phyloP scores from a whole-genome alignment of 2,888 invertebrate species.

The Parnassius apollo region DNA sequence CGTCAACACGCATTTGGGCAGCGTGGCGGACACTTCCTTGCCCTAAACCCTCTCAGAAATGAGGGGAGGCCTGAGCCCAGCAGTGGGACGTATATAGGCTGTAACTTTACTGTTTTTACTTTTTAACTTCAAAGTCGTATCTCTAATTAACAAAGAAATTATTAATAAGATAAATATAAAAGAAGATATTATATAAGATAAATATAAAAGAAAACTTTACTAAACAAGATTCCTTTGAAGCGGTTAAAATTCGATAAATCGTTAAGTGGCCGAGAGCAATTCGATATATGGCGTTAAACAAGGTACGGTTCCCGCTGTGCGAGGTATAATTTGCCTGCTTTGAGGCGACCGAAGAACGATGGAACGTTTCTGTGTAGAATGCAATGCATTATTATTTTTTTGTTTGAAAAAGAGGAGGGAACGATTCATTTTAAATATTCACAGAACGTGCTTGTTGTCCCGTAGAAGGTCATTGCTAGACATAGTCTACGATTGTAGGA shows the following conservation, averaged over 20 bases:
- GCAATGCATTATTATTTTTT: slow-evolving; percentile 14
- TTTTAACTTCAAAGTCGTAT: no score
- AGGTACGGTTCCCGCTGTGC: slow-evolving; percentile 56
- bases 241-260: slow-evolving; percentile 45
- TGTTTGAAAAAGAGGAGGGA: slow-evolving; percentile 4
- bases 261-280: slow-evolving; percentile 57
- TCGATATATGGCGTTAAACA: slow-evolving; percentile 59
- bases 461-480: no score
- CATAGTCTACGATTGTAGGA: no score
- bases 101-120: no score
- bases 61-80: no score
- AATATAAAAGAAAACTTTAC: slow-evolving; percentile 25
- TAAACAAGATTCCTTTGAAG: slow-evolving; percentile 34
- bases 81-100: no score
- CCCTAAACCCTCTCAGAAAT: no score
- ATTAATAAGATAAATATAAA: no score
- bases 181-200: slow-evolving; percentile 15
- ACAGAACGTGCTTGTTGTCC: not conserved
- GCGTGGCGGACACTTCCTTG: no score
- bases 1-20: no score
- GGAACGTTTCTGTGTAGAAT: slow-evolving; percentile 25
- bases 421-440: slow-evolving; percentile 14
- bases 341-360: slow-evolving; percentile 32
- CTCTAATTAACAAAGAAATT: no score
- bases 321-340: slow-evolving; percentile 62